Conservation (phyloP, 2,797 vertebrate species). For the Poeciliopsis gracilis region DNA sequence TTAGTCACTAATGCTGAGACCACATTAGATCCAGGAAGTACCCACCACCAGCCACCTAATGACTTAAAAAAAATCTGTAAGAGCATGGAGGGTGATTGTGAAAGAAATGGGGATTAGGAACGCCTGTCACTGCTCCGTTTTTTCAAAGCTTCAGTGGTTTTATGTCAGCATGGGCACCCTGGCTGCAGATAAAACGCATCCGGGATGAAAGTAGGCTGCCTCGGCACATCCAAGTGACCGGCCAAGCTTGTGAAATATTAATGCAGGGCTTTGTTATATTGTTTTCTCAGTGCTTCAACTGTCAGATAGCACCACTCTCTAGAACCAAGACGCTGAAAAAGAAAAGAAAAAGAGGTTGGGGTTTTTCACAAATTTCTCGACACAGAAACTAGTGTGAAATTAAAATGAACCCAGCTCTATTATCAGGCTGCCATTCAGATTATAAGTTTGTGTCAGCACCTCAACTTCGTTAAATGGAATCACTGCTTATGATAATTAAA, state of each 20-base stretch:
- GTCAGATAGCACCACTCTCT: constrained; percentile 12
- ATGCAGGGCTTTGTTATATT: constrained; percentile 36
- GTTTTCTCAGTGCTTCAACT: constrained; percentile 36
- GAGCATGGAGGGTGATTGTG: constrained; percentile 42
- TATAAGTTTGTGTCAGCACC: constrained; percentile 41
- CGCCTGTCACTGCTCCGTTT: constrained; percentile 55
- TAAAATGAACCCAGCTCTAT: constrained; percentile 34
- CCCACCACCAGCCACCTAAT: constrained; percentile 44
- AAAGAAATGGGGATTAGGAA: constrained; percentile 66
- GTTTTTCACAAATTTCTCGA: not conserved
- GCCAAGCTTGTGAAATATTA: constrained; percentile 42
- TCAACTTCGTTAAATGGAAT: constrained; percentile 11
- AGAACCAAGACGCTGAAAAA: not conserved
- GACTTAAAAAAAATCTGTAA: constrained; percentile 35
- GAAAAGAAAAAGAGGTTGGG: not conserved
- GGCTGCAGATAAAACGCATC: constrained; percentile 72
- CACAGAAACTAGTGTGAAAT: constrained; percentile 39
- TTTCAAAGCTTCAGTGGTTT: constrained; percentile 68
- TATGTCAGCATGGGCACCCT: constrained; percentile 76
- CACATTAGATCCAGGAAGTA: constrained; percentile 56
- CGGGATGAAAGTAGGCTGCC: constrained; percentile 58
- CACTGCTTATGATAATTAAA: constrained; percentile 28
- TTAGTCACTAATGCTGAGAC: constrained; percentile 22
- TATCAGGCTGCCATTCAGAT: constrained; percentile 40
- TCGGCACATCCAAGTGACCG: constrained; percentile 47